Evolutionary conservation across 1,140 invertebrate species (phyloP).

Genomic region (Muscidifurax raptorellus): DNA sequence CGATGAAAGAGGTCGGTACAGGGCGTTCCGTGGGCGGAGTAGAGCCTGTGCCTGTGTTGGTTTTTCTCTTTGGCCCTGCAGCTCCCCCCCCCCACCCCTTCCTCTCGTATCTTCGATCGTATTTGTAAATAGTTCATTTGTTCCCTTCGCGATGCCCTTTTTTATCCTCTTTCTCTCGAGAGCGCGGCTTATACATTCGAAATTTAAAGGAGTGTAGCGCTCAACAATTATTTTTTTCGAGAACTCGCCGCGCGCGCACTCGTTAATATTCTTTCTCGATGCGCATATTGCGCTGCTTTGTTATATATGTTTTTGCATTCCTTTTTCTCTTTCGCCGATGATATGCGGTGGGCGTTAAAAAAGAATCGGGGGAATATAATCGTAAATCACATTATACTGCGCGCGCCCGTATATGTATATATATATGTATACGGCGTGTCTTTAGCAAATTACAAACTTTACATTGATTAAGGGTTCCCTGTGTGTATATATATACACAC

Average conservation of each 20-base stretch:
- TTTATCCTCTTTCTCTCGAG: not conserved
- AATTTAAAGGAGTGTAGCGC: conserved; percentile 5
- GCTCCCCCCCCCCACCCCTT: too few relatives aligned
- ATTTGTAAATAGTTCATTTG: conserved; percentile 52
- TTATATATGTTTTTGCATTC: not conserved
- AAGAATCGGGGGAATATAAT: too few relatives aligned
- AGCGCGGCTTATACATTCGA: not conserved
- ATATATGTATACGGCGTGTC: too few relatives aligned
- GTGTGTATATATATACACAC: too few relatives aligned
- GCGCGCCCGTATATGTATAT: not conserved
- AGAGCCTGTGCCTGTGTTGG: conserved; percentile 23
- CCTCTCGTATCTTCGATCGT: conserved; percentile 36
- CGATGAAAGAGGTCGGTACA: conserved; percentile 48
- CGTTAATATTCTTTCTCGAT: conserved; percentile 41
- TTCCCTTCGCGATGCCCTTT: not conserved
- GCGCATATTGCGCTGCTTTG: conserved; percentile 9
- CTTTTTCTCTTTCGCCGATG: too few relatives aligned
- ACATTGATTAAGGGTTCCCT: conserved; percentile 45
- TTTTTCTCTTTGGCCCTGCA: conserved; percentile 43
- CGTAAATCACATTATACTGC: conserved; percentile 43
- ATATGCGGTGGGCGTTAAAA: conserved; percentile 41
- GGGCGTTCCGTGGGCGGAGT: conserved; percentile 52
- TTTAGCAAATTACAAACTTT: conserved; percentile 52
- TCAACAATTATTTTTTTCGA: conserved; percentile 42
- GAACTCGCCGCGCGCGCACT: not conserved